phyloP scores from a whole-genome alignment of 2,888 invertebrate species.

The Abrostola triplasia region DNA sequence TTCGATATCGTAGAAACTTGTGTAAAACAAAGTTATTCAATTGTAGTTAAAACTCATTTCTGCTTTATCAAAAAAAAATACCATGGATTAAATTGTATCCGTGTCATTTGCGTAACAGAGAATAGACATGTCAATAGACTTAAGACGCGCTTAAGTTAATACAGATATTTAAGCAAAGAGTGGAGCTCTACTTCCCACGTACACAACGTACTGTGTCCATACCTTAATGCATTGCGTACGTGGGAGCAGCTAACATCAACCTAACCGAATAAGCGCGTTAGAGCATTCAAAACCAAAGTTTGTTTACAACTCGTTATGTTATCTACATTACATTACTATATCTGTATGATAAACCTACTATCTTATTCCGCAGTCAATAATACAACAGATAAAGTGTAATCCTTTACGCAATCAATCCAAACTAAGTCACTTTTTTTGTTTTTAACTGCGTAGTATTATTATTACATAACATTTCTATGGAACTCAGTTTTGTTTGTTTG shows the following conservation, averaged over 20 bases:
- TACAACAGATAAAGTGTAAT: conserved; percentile 19
- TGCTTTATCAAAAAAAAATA: too few relatives aligned
- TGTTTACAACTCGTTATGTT: conserved; percentile 20
- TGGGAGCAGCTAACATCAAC: too few relatives aligned
- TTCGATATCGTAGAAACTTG: too few relatives aligned
- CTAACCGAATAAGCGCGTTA: too few relatives aligned
- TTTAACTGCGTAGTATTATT: neutral
- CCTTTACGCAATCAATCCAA: conserved; percentile 5
- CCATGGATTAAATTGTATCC: too few relatives aligned
- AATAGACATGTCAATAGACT: neutral
- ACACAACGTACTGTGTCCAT: too few relatives aligned
- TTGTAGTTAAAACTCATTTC: too few relatives aligned
- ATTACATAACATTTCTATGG: neutral
- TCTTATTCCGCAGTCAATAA: conserved; percentile 26
- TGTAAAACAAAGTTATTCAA: too few relatives aligned
- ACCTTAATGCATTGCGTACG: too few relatives aligned
- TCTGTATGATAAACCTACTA: conserved; percentile 14
- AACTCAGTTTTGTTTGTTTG: neutral
- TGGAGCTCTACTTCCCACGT: too few relatives aligned
- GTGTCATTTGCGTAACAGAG: too few relatives aligned
- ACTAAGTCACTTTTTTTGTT: neutral
- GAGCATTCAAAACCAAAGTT: conserved; percentile 10
- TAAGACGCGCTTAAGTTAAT: neutral
- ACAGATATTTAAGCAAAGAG: too few relatives aligned
- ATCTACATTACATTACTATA: conserved; percentile 18